phyloP scores from a whole-genome alignment of 2,113 vertebrate species.

The Dasyornis broadbenti region DNA sequence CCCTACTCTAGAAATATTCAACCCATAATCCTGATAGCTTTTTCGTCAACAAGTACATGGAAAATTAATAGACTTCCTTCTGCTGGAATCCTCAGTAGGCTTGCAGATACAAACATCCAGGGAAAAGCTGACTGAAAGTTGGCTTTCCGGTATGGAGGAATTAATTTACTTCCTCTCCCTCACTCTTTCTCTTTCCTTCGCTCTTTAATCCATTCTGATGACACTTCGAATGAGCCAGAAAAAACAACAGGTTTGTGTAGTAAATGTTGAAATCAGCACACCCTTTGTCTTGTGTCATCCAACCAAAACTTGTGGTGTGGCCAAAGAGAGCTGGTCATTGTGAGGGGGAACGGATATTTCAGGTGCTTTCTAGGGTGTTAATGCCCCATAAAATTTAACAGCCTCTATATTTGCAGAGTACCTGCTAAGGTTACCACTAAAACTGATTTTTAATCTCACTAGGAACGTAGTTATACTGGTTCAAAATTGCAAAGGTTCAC shows the following conservation, averaged over 20 bases:
- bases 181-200: constrained; percentile 31
- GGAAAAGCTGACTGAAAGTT: constrained; percentile 71
- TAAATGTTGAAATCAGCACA: background rate
- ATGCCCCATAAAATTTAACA: constrained; percentile 3
- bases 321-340: background rate
- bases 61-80: constrained; percentile 90
- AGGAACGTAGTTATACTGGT: background rate
- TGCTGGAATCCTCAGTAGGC: constrained; percentile 74
- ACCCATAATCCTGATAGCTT: constrained; percentile 86
- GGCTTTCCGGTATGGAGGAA: constrained; percentile 65
- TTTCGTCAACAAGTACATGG: constrained; percentile 86
- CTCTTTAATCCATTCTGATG: constrained; percentile 60
- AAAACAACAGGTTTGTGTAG: constrained; percentile 19
- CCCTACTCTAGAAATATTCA: constrained; percentile 81
- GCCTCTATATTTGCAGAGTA: background rate
- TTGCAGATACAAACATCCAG: constrained; percentile 68
- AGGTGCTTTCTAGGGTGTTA: background rate
- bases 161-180: constrained; percentile 69
- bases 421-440: background rate
- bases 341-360: background rate
- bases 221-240: constrained; percentile 62
- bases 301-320: background rate
- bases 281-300: constrained; percentile 4
- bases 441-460: background rate
- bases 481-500: background rate